phyloP scores from a whole-genome alignment of 2,888 invertebrate genomes.

The Terebella lapidaria region DNA sequence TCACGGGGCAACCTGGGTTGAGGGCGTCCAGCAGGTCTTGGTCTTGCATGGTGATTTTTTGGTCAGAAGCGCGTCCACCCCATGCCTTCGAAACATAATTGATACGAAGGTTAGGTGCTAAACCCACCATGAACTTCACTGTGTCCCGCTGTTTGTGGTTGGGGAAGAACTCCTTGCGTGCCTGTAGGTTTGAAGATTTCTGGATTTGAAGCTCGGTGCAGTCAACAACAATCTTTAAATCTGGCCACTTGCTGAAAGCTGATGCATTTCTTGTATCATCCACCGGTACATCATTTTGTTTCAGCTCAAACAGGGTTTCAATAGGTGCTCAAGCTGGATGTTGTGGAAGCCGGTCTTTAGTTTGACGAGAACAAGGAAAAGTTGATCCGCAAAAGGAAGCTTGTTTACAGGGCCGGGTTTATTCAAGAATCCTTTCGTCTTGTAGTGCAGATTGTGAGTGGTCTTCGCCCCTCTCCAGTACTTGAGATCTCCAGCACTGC shows the following conservation, averaged over 20 bases:
- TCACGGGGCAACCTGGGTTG: constrained; percentile 11
- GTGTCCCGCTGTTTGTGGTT: constrained; percentile 17
- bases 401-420: neutral
- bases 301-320: neutral
- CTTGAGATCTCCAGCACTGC: neutral
- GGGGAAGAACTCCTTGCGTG: constrained; percentile 14
- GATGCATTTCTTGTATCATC: neutral
- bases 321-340: neutral
- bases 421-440: neutral
- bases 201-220: constrained; percentile 19
- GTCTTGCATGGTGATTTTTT: constrained; percentile 12
- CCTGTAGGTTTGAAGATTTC: constrained; percentile 15
- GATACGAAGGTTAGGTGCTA: constrained; percentile 16
- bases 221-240: constrained; percentile 6
- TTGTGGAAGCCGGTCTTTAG: neutral
- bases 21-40: constrained; percentile 6
- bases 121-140: constrained; percentile 16
- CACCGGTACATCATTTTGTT: too few relatives aligned
- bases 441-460: neutral
- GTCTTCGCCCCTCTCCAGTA: neutral
- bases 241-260: neutral
- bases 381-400: neutral
- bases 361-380: neutral
- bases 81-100: constrained; percentile 16
- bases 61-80: constrained; percentile 20